Percentiles rank a stretch among this genome's conserved stretches.
phyloP scores from a whole-genome alignment of 2,113 vertebrate species.

The Arvicanthis niloticus region DNA sequence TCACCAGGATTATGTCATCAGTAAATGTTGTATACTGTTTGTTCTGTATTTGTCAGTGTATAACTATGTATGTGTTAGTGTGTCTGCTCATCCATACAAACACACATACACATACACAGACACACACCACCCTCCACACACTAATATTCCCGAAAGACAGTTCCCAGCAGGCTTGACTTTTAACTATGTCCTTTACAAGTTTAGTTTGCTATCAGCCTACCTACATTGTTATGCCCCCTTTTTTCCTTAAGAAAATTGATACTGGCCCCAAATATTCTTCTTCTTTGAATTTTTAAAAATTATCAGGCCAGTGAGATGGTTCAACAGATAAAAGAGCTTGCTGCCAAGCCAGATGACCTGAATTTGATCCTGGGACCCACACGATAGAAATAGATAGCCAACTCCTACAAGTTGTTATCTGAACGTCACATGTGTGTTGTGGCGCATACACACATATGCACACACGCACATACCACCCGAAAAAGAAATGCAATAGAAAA shows the following conservation, averaged over 20 bases:
- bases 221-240: no score
- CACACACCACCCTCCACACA: background rate
- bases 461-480: no score
- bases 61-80: background rate
- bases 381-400: background rate
- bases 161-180: constrained; percentile 4
- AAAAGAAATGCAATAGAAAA: background rate
- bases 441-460: background rate
- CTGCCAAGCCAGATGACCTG: background rate
- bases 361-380: background rate
- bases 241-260: background rate
- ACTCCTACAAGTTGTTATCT: no score
- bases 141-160: background rate
- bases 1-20: background rate
- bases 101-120: background rate
- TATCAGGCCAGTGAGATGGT: background rate
- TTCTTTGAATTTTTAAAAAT: background rate
- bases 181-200: no score
- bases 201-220: background rate
- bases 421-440: background rate
- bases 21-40: background rate
- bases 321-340: background rate
- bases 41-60: background rate
- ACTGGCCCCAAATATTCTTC: background rate
- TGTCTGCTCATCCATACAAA: background rate